Base-by-base conservation (phyloP, 2,113 vertebrate species). In the Colius striatus region DNA sequence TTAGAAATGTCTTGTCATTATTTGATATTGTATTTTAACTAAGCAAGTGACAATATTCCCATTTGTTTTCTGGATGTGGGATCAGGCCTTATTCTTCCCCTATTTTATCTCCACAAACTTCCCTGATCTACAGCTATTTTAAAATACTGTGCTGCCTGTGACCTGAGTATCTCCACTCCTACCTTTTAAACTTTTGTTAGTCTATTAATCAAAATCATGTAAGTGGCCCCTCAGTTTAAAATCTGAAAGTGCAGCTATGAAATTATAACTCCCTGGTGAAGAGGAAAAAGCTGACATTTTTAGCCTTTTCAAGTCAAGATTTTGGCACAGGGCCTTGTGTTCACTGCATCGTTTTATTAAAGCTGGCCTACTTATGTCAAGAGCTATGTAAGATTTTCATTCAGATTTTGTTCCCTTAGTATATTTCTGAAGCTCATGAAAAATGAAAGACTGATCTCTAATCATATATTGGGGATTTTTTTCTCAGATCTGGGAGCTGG, bases 301-400 rank as follows among this genome's bases (percentile, higher is more conserved):
- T 50, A 77, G 30, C 57, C 43, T 70, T 89, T 87, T 86, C 53
- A 90, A 86, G 79, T 70, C 47, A 73, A 81, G 60, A 75, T 75
- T 87, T 90, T 94, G 92, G 57, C 72, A 84, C 25, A 17, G 34
- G 54, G 10, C 47, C 43, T 89, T 14, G 16, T 16, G 51, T 67
- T 94, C 54, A 29, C 21, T 36, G 2, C 65, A 73, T 73, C 6
- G 27, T 88, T 92, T 90, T 79, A 94, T 91, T 95, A 92, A 90
- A 94, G 20, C 18, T 90, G 79, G 16, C 87, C 89, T 92, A 91
- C 54, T 89, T 96, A 62, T 1, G 15, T 91, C 78, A 94, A 90
- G n/a, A 68, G 47, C 17, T 26, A 32, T 70, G 63, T 13, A 61
- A 78, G 17, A n/a, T 62, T 70, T 84, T 94, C 38, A 54, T 84